phyloP scores from a whole-genome alignment of 2,797 vertebrate species.

The Odontamblyopus rebecca region DNA sequence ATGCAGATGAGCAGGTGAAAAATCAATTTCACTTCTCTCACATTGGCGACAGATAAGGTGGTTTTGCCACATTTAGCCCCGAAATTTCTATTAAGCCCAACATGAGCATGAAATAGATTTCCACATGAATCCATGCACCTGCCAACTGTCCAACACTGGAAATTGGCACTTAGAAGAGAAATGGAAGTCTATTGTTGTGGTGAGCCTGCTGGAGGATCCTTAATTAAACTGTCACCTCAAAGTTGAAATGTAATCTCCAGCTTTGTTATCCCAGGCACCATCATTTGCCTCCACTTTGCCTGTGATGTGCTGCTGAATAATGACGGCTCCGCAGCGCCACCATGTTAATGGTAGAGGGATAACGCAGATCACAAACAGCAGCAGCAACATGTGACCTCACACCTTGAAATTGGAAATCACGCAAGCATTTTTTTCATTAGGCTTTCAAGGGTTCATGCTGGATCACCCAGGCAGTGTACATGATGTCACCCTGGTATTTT shows the following conservation, averaged over 20 bases:
- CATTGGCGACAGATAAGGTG: constrained; percentile 60
- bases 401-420: constrained; percentile 60
- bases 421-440: constrained; percentile 7
- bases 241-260: constrained; percentile 79
- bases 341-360: constrained; percentile 57
- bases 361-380: constrained; percentile 38
- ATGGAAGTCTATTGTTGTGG: constrained; percentile 81
- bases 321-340: constrained; percentile 52
- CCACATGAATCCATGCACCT: constrained; percentile 77
- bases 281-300: constrained; percentile 74
- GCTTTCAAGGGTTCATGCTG: constrained; percentile 12
- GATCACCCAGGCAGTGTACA: constrained; percentile 24
- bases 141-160: constrained; percentile 73
- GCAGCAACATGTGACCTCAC: constrained; percentile 42
- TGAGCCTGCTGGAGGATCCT: constrained; percentile 75
- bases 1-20: constrained; percentile 49
- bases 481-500: constrained; percentile 31
- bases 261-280: constrained; percentile 78
- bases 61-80: constrained; percentile 64
- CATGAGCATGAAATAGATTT: constrained; percentile 80
- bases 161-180: constrained; percentile 81
- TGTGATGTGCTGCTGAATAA: constrained; percentile 68
- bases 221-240: constrained; percentile 85
- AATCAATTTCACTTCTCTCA: constrained; percentile 60
- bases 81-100: constrained; percentile 79